These are phyloP conservation scores for Elysia crispata DNA, from an alignment of 2,888 invertebrate genomes.

Conservation along the genomic window DNA sequence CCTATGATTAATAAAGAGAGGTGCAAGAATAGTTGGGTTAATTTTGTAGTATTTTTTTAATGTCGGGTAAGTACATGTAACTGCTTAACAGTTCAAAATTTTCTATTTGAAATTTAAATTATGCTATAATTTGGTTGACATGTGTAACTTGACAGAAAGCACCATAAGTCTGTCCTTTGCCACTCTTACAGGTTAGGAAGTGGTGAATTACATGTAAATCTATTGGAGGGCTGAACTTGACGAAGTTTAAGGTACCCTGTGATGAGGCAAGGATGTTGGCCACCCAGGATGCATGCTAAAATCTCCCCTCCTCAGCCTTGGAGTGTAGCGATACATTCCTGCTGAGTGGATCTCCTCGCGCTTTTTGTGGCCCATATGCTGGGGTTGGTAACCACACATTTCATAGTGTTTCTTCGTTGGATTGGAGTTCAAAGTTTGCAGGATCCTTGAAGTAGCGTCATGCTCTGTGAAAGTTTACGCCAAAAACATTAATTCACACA, in stretches of 20 bases:
- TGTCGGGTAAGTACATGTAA: too few species aligned
- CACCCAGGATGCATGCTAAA: slow-evolving; percentile 75
- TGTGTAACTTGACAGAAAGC: too few species aligned
- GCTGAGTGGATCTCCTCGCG: slow-evolving; percentile 54
- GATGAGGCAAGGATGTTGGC: slow-evolving; percentile 73
- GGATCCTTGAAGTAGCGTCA: slow-evolving; percentile 27
- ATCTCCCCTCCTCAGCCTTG: slow-evolving; percentile 68
- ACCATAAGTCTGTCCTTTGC: too few species aligned
- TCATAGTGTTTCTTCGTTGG: slow-evolving; percentile 19
- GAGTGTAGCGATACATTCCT: slow-evolving; percentile 50
- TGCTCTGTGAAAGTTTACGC: slow-evolving; percentile 43
- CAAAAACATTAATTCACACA: slow-evolving; percentile 4
- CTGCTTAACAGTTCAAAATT: too few species aligned
- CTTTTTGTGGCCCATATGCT: slow-evolving; percentile 29
- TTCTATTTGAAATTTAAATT: too few species aligned
- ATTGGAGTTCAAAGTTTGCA: slow-evolving; percentile 40
- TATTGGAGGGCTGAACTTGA: too few species aligned
- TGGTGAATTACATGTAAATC: too few species aligned
- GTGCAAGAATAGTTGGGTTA: too few species aligned
- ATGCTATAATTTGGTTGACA: too few species aligned
- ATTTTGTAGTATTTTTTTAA: too few species aligned
- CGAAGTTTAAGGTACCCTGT: slow-evolving; percentile 58
- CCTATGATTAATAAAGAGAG: too few species aligned
- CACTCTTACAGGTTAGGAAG: too few species aligned
- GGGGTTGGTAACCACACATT: slow-evolving; percentile 4